Conservation (phyloP, 2,888 invertebrate species). For the Parnassius apollo region DNA sequence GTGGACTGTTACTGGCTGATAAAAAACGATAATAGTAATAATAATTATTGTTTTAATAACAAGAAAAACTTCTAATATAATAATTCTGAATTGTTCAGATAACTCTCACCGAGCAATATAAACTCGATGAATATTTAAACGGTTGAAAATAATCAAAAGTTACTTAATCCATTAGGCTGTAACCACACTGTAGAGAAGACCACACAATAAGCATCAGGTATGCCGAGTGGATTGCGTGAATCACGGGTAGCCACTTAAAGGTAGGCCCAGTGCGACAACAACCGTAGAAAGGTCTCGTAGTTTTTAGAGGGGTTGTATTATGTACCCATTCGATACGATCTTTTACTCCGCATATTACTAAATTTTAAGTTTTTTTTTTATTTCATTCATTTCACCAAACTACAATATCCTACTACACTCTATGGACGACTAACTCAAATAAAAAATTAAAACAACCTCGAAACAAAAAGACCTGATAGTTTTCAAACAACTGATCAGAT, state of each 20-base stretch:
- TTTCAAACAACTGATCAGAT: no score
- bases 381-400: no score
- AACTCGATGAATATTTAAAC: constrained; percentile 6
- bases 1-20: no score
- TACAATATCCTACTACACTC: no score
- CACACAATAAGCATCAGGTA: constrained; percentile 7
- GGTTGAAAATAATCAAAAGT: constrained; percentile 1
- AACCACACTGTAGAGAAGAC: constrained; percentile 1
- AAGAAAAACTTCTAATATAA: not conserved
- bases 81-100: not conserved
- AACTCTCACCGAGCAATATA: not conserved
- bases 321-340: not conserved
- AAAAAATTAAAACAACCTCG: no score
- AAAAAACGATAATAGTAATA: no score
- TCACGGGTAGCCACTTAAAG: constrained; percentile 1
- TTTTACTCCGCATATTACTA: constrained; percentile 3
- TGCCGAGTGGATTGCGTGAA: not conserved
- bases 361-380: no score
- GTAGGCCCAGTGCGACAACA: not conserved
- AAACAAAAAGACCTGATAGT: no score
- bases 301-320: constrained; percentile 1
- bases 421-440: no score
- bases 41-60: not conserved
- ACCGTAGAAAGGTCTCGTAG: constrained; percentile 2
- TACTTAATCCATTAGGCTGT: constrained; percentile 17